These are phyloP conservation scores for Tridacna crocea DNA, from an alignment of 2,888 invertebrate genomes.

Conservation along the genomic window DNA sequence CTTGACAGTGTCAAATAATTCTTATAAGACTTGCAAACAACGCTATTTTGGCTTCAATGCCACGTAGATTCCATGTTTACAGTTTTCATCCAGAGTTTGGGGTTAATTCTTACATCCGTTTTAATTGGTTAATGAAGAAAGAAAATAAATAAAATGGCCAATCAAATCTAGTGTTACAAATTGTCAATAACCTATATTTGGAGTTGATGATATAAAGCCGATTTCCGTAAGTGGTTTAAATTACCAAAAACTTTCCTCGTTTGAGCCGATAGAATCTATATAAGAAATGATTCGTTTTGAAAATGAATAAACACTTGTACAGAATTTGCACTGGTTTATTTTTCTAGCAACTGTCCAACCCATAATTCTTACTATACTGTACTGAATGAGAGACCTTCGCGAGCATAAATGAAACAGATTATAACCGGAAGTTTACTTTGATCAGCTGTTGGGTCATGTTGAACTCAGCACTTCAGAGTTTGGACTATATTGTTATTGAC, in stretches of 20 bases:
- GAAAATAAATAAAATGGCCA: conserved; percentile 38
- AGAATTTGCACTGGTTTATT: no score
- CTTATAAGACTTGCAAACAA: not conserved
- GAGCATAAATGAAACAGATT: conserved; percentile 33
- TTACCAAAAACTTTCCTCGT: not conserved
- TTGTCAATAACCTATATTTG: conserved; percentile 38
- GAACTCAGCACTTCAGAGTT: conserved; percentile 11
- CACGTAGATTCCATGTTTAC: conserved; percentile 58
- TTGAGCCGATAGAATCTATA: no score
- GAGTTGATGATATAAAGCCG: conserved; percentile 47
- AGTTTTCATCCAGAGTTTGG: conserved; percentile 42
- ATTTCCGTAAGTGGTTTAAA: conserved; percentile 24
- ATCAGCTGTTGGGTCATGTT: conserved; percentile 38
- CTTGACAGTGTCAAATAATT: not conserved
- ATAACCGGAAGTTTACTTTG: conserved; percentile 43
- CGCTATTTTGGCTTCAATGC: conserved; percentile 24
- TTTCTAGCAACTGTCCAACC: no score
- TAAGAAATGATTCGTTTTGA: no score
- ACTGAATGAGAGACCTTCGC: no score
- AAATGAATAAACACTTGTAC: no score
- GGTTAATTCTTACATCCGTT: not conserved
- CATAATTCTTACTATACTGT: no score
- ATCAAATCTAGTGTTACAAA: conserved; percentile 42
- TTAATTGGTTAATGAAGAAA: conserved; percentile 29
- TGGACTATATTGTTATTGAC: conserved; percentile 22